phyloP scores from a whole-genome alignment of 2,113 vertebrate genomes.

The Tychaedon coryphoeus region DNA sequence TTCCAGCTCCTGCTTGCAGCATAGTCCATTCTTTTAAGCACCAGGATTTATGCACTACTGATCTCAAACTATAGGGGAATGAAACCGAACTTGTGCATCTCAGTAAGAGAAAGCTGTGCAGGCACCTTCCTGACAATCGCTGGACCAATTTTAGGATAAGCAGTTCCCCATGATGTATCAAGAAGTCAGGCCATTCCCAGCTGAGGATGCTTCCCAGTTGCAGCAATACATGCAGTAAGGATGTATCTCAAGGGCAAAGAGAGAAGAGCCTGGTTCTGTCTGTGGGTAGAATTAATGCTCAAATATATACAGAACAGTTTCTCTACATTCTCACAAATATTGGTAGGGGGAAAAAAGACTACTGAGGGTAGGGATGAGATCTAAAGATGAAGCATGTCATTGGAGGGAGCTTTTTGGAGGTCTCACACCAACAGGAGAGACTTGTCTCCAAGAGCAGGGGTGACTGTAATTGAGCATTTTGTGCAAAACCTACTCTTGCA shows the following conservation, averaged over 20 bases:
- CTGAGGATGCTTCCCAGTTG: not conserved
- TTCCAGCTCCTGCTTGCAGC: not conserved
- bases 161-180: not conserved
- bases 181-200: not conserved
- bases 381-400: not conserved
- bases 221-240: not conserved
- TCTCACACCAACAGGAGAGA: not conserved
- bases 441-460: not conserved
- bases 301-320: not conserved
- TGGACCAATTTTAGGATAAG: not conserved
- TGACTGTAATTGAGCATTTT: not conserved
- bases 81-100: not conserved
- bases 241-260: not conserved
- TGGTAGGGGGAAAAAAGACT: not conserved
- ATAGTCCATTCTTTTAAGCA: not conserved
- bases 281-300: not conserved
- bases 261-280: not conserved
- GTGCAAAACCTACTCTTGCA: slow-evolving; percentile 35
- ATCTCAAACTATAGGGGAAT: fast-evolving
- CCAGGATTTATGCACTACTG: not conserved
- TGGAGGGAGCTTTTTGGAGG: not conserved
- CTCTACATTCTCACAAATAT: not conserved
- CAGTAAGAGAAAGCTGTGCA: not conserved
- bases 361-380: not conserved
- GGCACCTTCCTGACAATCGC: not conserved